These are phyloP conservation scores for Gadopsis bispinosus DNA, from an alignment of 2,797 vertebrate species.

Conservation along the genomic window DNA sequence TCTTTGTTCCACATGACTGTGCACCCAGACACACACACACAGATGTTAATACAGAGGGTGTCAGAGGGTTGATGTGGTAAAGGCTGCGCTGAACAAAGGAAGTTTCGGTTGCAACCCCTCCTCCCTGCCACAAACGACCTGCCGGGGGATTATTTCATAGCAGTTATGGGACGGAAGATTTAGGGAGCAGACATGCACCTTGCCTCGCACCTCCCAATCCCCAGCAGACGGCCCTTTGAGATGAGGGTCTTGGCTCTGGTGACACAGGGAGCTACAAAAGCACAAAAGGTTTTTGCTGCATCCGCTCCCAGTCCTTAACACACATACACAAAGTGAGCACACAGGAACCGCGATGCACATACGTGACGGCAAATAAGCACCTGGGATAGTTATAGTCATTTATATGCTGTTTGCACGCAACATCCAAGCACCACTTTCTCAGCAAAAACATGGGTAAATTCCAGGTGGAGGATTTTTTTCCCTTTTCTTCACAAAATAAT, in stretches of 20 bases:
- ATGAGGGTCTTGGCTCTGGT: conserved; percentile 40
- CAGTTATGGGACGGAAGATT: conserved; percentile 65
- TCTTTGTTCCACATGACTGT: conserved; percentile 2
- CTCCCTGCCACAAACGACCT: conserved; percentile 58
- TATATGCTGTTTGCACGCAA: background rate
- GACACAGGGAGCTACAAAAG: conserved; percentile 46
- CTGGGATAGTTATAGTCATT: background rate
- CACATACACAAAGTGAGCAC: background rate
- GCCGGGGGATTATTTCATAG: conserved; percentile 77
- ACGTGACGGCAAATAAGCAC: conserved; percentile 3
- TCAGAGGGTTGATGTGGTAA: conserved; percentile 67
- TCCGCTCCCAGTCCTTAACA: background rate
- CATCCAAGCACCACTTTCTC: background rate
- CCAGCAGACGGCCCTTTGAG: conserved; percentile 50
- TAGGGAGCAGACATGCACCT: conserved; percentile 64
- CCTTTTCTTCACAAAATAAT: conserved; percentile 10
- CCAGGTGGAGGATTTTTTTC: conserved; percentile 34
- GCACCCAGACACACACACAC: conserved; percentile 29
- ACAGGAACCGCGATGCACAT: background rate
- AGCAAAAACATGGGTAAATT: conserved; percentile 24
- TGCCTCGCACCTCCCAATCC: conserved; percentile 49
- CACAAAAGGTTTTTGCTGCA: conserved; percentile 41
- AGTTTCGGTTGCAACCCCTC: conserved; percentile 61
- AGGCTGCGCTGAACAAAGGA: conserved; percentile 75
- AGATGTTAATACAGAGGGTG: conserved; percentile 65